Evolutionary conservation across 2,797 vertebrate genomes (phyloP).

Genomic region (Ctenopoma multispine): DNA sequence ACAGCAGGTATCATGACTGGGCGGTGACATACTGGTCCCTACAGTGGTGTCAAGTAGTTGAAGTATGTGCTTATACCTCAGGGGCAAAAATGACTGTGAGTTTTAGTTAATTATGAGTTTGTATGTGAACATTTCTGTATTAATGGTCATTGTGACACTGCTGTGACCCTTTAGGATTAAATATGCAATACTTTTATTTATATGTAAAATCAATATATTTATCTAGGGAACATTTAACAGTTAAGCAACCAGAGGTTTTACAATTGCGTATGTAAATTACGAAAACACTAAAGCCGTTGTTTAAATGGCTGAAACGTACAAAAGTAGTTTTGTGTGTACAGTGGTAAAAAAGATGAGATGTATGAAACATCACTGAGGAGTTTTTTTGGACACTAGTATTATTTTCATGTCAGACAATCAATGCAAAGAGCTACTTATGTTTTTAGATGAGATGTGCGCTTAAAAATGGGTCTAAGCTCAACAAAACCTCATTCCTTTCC

Average conservation of each 20-base stretch:
- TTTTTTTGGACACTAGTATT: not conserved
- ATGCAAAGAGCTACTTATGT: not conserved
- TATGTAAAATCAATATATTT: not conserved
- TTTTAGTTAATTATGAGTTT: slow-evolving; percentile 52
- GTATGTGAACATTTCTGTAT: slow-evolving; percentile 16
- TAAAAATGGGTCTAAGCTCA: not conserved
- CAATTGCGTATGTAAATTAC: not conserved
- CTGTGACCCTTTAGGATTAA: slow-evolving; percentile 2
- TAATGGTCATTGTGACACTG: not conserved
- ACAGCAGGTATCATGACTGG: slow-evolving; percentile 32
- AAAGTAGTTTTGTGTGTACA: not conserved
- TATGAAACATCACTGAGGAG: no score
- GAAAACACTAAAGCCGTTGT: not conserved
- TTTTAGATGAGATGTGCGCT: slow-evolving; percentile 3
- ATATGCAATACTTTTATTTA: slow-evolving; percentile 8
- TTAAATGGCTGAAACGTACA: slow-evolving; percentile 14
- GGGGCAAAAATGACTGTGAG: slow-evolving; percentile 56
- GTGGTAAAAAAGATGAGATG: not conserved
- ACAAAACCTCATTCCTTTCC: slow-evolving; percentile 33
- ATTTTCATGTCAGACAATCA: slow-evolving; percentile 31
- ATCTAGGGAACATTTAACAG: not conserved
- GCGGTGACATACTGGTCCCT: slow-evolving; percentile 7
- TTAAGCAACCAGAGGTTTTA: slow-evolving; percentile 22
- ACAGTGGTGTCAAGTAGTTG: slow-evolving; percentile 47
- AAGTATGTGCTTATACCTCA: slow-evolving; percentile 67